Conservation (phyloP, 2,888 invertebrate genomes). For the Tenodera sinensis region DNA sequence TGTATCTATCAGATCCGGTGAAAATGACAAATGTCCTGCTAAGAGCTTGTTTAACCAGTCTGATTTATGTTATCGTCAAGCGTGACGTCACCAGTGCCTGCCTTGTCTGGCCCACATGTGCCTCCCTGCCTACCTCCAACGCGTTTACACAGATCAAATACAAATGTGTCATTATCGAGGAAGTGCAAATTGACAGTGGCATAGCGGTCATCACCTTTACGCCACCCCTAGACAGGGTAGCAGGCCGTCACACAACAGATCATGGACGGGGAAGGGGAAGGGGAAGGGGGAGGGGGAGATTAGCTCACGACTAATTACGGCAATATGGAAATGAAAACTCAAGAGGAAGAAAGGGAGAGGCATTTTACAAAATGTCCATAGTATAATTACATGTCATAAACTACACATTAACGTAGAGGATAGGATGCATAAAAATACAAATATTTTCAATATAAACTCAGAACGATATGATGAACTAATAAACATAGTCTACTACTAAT, state of each 20-base stretch:
- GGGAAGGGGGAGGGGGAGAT: too few species aligned
- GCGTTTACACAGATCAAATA: not conserved
- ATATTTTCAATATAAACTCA: too few species aligned
- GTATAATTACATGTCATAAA: too few species aligned
- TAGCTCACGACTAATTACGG: too few species aligned
- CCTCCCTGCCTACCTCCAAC: not conserved
- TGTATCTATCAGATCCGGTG: not conserved
- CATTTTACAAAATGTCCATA: too few species aligned
- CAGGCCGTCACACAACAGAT: not conserved
- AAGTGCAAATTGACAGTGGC: not conserved
- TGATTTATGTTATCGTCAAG: not conserved
- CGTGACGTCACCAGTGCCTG: not conserved
- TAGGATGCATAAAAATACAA: too few species aligned
- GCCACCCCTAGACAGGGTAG: not conserved
- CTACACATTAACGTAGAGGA: too few species aligned
- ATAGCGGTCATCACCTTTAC: not conserved
- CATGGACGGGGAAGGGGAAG: not conserved
- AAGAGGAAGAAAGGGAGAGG: too few species aligned
- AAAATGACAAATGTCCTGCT: not conserved
- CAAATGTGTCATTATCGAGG: not conserved
- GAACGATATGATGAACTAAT: too few species aligned
- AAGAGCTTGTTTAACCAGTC: slow-evolving; percentile 3
- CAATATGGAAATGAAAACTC: too few species aligned
- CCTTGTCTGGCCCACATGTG: not conserved
- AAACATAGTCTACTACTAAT: too few species aligned